Evolutionary conservation across 1,140 invertebrate species (phyloP).

Genomic region (Ips typographus): DNA sequence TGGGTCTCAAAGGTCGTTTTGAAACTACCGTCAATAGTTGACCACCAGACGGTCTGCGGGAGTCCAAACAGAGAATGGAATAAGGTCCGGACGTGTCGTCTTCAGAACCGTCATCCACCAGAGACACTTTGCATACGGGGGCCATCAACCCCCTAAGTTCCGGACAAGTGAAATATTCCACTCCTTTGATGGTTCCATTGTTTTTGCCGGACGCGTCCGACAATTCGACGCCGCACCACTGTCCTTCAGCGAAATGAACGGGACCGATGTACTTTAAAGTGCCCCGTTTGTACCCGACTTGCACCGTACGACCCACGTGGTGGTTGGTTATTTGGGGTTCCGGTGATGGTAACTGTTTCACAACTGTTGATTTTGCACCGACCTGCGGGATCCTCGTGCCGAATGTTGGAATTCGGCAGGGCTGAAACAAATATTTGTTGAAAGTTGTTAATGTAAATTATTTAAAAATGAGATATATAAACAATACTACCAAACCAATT

Average conservation of each 20-base stretch:
- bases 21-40: slow-evolving; percentile 1
- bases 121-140: slow-evolving; percentile 53
- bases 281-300: slow-evolving; percentile 56
- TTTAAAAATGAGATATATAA: no score
- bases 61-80: slow-evolving; percentile 57
- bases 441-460: no score
- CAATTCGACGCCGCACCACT: slow-evolving; percentile 67
- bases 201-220: slow-evolving; percentile 61
- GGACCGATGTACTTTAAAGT: slow-evolving; percentile 60
- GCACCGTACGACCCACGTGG: slow-evolving; percentile 58
- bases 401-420: slow-evolving; percentile 43
- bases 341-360: slow-evolving; percentile 1
- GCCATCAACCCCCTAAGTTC: slow-evolving; percentile 56
- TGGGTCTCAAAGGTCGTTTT: neutral
- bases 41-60: slow-evolving; percentile 12
- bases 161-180: slow-evolving; percentile 58
- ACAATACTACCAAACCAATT: no score
- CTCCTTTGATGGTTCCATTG: slow-evolving; percentile 63
- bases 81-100: slow-evolving; percentile 57
- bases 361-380: slow-evolving; percentile 15
- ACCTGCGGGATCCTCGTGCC: slow-evolving; percentile 42
- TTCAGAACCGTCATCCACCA: slow-evolving; percentile 22
- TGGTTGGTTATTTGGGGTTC: slow-evolving; percentile 35
- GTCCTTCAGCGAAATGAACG: slow-evolving; percentile 59
- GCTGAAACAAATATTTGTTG: slow-evolving; percentile 24